Evolutionary conservation across 2,113 vertebrate genomes (phyloP).

Genomic region (Cyphomyrus discorhynchus): DNA sequence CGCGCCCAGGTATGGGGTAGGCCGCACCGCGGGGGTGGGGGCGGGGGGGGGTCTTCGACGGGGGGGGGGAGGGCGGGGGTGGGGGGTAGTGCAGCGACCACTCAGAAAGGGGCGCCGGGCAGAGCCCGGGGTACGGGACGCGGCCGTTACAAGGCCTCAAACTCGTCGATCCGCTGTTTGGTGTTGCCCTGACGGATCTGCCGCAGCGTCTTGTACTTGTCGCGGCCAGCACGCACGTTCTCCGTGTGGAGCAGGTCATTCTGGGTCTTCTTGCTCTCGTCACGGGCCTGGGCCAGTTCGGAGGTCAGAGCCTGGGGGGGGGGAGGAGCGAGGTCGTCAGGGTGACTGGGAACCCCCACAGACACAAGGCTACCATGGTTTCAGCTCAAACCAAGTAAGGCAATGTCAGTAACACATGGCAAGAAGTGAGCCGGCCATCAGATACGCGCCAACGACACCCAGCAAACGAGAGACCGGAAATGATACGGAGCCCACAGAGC

Average conservation of each 20-base stretch:
- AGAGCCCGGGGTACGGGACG: neutral
- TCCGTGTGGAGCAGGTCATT: conserved; percentile 86
- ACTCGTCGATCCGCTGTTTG: conserved; percentile 66
- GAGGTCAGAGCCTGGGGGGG: conserved; percentile 70
- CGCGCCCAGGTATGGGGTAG: no score
- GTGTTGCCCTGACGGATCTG: conserved; percentile 84
- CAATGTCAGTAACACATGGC: neutral
- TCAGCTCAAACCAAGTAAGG: neutral
- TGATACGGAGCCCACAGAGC: neutral
- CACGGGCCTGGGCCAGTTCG: conserved; percentile 80
- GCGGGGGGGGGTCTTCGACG: no score
- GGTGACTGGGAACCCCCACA: neutral
- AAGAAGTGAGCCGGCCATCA: neutral
- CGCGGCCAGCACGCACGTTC: conserved; percentile 57
- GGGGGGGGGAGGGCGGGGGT: neutral
- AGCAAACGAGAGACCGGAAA: neutral
- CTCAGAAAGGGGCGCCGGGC: conserved; percentile 44
- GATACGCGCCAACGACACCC: neutral
- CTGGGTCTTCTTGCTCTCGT: conserved; percentile 82
- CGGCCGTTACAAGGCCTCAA: conserved; percentile 80
- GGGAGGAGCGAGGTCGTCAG: neutral
- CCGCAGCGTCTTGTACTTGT: conserved; percentile 82
- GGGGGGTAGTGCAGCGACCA: conserved; percentile 44
- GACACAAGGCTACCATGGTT: neutral
- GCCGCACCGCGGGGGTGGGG: no score